Conservation (phyloP, 2,797 vertebrate genomes). For the Mormyrus hasselquistii region DNA sequence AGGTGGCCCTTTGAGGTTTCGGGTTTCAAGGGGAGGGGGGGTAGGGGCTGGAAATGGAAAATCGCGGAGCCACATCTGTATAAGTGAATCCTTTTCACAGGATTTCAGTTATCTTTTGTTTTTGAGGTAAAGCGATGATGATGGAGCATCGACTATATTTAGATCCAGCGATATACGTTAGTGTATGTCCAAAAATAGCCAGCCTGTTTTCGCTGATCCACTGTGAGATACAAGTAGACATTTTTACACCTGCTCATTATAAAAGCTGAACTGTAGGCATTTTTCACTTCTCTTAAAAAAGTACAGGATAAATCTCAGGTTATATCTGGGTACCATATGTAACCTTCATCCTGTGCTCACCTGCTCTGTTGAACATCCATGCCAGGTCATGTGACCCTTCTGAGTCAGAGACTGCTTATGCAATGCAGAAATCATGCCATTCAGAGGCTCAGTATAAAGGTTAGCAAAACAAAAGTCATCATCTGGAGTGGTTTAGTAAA, state of each 20-base stretch:
- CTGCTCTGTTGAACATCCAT: neutral
- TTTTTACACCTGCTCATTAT: slow-evolving; percentile 38
- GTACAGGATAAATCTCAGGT: slow-evolving; percentile 14
- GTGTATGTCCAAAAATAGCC: slow-evolving; percentile 40
- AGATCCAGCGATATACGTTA: slow-evolving; percentile 40
- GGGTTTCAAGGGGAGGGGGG: neutral
- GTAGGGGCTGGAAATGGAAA: neutral
- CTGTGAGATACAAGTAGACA: slow-evolving; percentile 39
- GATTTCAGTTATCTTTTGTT: neutral
- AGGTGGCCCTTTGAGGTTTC: neutral
- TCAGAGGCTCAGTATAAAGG: neutral
- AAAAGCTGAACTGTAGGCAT: slow-evolving; percentile 21
- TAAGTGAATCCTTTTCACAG: neutral
- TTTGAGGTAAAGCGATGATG: slow-evolving; percentile 30
- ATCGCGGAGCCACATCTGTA: neutral
- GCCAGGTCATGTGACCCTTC: neutral
- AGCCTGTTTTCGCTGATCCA: slow-evolving; percentile 40
- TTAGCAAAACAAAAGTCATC: neutral
- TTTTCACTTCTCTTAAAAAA: slow-evolving; percentile 24
- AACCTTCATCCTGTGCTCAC: slow-evolving; percentile 1
- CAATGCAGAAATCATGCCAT: neutral
- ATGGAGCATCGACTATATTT: slow-evolving; percentile 40
- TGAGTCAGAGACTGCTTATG: neutral
- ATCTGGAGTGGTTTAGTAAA: neutral
- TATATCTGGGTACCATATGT: slow-evolving; percentile 11